Base-by-base conservation (phyloP, 2,797 vertebrate species). In the Sebastes iracundus region DNA sequence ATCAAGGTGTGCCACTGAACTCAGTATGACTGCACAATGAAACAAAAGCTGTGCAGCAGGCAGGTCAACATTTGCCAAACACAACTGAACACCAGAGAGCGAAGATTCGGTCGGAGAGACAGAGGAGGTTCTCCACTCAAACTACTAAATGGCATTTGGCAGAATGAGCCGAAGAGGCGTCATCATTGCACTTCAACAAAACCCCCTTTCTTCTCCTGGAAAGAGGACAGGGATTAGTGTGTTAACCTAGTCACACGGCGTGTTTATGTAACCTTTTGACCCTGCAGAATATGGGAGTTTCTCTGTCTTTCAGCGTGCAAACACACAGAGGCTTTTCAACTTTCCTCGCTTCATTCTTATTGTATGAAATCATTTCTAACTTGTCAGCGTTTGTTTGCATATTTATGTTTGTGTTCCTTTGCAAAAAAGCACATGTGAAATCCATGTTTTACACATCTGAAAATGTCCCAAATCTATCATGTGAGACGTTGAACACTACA, bases 211-310 rank as follows among this genome's bases (percentile, higher is more conserved):
- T 92, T 91, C 82, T 92, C 70, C 72, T 65, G 78, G 78, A 84
- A 68, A 75, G 83, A 90, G 76, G 77, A 90, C 86, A 88, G 85
- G 87, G 89, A 93, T 93, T 82, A 90, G 88, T 77, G 82, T 76
- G 86, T 93, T 92, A 88, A 88, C 90, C 76, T 85, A 59, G 76
- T 87, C 75, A 32, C 79, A 80, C 68, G 20, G 74, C 74, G 65
- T 90, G 90, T 93, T 93, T 90, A 60, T 79, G 32, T 92, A 92
- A 93, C 92, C 88, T 83, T 87, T 13, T 84, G 85, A 91, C 86
- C 87, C 71, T 42, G 23, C 69, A 59, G 68, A 84, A 88, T 85
- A 84, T 85, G 72, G 38, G 63, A 83, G 59, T 82, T 66, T 75
- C 72, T 88, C 59, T 33, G 38, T 86, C 78, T 81, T 86, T 84